Evolutionary conservation across 2,113 vertebrate genomes (phyloP), one percentile per base, ranked within the genome.

Genomic region (Psettodes erumei): DNA sequence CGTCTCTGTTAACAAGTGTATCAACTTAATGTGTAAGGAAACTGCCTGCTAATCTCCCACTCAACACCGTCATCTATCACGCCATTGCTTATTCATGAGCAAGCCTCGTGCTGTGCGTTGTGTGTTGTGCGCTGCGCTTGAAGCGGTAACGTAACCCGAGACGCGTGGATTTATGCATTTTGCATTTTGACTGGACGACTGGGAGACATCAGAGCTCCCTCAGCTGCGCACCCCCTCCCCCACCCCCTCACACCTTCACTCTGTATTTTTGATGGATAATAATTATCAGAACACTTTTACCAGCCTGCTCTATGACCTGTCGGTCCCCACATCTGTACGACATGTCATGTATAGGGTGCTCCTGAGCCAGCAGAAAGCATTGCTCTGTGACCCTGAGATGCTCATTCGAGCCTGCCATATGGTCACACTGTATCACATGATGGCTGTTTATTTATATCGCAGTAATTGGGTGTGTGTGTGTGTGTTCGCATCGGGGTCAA

Each of bases 401-500:
- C 62, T 69, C 50, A 75, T 55, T 75, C 82, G 73, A 86, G 75
- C 66, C 55, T 69, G 72, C 81, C 84, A 87, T 81, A 91, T 87
- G 85, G 82, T 66, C 71, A 68, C 66, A 75, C 55, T 54, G 30
- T 75, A 75, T 85, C 81, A 84, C 82, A 88, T 86, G 83, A 55
- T 85, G 63, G 48, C 47, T 71, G 82, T 86, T 76, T 90, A 90
- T 90, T 87, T 89, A 86, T 91, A 87, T 77, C 79, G 69, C 68
- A 63, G 76, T 79, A 86, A 78, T 79, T 81, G 63, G 30, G 76
- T 84, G 63, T 76, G 68, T 60, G 38, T 71, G 76, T 84, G 63
- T 76, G 68, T 60, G 38, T 71, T 76, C 35, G 43, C 54, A 67
- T 60, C 71, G 47, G 42, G 71, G 80, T 88, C 81, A 86, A 81